A percentile compares a stretch with the other conserved stretches of the same genome.
Conservation (phyloP, 2,888 invertebrate genomes). For the Netelia melanura region DNA sequence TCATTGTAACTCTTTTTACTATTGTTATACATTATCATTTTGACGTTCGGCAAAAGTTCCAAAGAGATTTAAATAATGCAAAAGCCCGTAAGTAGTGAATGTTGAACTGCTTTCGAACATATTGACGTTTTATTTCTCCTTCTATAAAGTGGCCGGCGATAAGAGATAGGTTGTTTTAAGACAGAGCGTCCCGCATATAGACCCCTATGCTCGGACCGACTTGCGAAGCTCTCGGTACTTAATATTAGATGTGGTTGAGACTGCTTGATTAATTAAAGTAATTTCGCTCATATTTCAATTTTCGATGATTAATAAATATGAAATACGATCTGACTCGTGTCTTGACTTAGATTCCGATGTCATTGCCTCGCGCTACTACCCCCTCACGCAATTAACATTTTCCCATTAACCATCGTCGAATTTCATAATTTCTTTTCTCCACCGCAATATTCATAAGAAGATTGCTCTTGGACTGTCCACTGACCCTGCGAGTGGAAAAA, state of each 20-base stretch:
- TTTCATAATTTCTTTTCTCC: conserved; percentile 1
- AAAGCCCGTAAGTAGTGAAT: no score
- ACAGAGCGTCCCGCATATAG: background rate
- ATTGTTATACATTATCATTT: no score
- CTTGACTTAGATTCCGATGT: background rate
- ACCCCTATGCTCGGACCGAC: background rate
- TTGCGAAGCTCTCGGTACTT: conserved; percentile 5
- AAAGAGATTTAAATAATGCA: no score
- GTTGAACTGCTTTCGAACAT: background rate
- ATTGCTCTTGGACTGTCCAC: background rate
- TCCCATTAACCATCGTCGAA: conserved; percentile 7
- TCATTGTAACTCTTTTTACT: no score
- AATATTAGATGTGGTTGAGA: conserved; percentile 11
- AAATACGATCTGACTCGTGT: background rate
- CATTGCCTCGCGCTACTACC: background rate
- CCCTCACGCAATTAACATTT: conserved; percentile 21
- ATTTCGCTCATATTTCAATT: conserved; percentile 10
- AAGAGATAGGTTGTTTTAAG: background rate
- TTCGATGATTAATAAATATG: conserved; percentile 39
- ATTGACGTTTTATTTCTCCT: background rate
- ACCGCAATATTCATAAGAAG: conserved; percentile 24
- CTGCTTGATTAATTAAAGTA: conserved; percentile 29
- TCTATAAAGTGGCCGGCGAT: background rate
- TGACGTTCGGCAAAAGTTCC: no score
- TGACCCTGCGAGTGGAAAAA: background rate